Conservation (phyloP, 64 coral and sea anemone species). For the Catalaphyllia jardinei region DNA sequence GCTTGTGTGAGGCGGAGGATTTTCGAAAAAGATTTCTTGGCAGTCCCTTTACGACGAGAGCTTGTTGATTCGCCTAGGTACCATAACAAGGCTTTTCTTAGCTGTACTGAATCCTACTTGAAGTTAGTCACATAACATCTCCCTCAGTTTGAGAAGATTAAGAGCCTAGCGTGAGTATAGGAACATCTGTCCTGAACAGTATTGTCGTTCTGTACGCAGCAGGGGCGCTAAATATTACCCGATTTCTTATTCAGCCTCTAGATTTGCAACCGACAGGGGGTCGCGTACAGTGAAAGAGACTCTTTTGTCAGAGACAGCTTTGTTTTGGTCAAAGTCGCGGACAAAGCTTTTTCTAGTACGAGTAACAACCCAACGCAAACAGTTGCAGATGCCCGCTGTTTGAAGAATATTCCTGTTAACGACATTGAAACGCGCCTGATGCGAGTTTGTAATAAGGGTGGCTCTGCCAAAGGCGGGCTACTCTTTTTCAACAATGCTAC, state of each 20-base stretch:
- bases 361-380: conserved; percentile 27
- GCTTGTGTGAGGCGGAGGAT: background rate
- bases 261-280: conserved; percentile 54
- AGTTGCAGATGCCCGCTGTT: conserved; percentile 26
- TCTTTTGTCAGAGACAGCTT: conserved; percentile 64
- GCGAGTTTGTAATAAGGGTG: background rate
- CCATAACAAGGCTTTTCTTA: conserved; percentile 10
- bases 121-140: conserved; percentile 1
- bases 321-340: conserved; percentile 31
- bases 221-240: conserved; percentile 71
- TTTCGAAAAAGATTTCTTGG: background rate
- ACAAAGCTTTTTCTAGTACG: conserved; percentile 2
- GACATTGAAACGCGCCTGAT: background rate
- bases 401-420: conserved; percentile 1
- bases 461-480: background rate
- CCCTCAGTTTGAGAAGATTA: conserved; percentile 37
- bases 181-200: conserved; percentile 62
- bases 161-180: conserved; percentile 58
- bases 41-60: background rate
- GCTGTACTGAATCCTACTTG: background rate
- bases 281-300: conserved; percentile 46
- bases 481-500: background rate
- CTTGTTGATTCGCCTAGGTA: background rate
- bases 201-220: conserved; percentile 70
- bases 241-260: conserved; percentile 60